These are phyloP conservation scores for Tachina grossa DNA, from an alignment of 2,888 invertebrate species.

Conservation along the genomic window DNA sequence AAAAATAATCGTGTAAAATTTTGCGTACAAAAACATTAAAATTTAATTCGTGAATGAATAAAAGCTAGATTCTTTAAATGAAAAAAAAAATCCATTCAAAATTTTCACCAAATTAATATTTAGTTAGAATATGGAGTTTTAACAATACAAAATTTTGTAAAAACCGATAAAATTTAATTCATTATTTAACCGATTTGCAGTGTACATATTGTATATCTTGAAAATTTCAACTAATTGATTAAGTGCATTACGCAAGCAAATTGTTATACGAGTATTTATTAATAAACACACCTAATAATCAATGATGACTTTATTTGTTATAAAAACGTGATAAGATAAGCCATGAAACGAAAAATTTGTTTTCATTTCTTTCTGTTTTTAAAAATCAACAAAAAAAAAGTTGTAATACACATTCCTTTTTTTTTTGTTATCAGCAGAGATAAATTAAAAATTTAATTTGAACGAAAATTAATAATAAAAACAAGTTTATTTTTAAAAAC, in stretches of 20 bases:
- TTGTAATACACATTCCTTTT: conserved; percentile 2
- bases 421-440: conserved; percentile 34
- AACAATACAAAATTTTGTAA: too few relatives aligned
- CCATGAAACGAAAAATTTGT: not conserved
- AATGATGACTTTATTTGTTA: conserved; percentile 25
- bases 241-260: not conserved
- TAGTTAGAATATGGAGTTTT: too few relatives aligned
- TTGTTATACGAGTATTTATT: not conserved
- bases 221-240: too few relatives aligned
- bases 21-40: too few relatives aligned
- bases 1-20: too few relatives aligned
- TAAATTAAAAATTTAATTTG: conserved; percentile 1
- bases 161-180: too few relatives aligned
- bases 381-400: conserved; percentile 20
- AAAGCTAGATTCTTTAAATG: too few relatives aligned
- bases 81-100: too few relatives aligned
- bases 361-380: not conserved
- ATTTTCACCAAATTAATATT: too few relatives aligned
- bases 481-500: conserved; percentile 40
- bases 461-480: conserved; percentile 32
- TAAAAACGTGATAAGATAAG: conserved; percentile 57
- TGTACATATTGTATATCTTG: too few relatives aligned
- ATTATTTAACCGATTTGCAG: too few relatives aligned
- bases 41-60: too few relatives aligned
- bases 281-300: conserved; percentile 18